Base-by-base conservation (phyloP, 2,797 vertebrate species). In the Anas bernieri region DNA sequence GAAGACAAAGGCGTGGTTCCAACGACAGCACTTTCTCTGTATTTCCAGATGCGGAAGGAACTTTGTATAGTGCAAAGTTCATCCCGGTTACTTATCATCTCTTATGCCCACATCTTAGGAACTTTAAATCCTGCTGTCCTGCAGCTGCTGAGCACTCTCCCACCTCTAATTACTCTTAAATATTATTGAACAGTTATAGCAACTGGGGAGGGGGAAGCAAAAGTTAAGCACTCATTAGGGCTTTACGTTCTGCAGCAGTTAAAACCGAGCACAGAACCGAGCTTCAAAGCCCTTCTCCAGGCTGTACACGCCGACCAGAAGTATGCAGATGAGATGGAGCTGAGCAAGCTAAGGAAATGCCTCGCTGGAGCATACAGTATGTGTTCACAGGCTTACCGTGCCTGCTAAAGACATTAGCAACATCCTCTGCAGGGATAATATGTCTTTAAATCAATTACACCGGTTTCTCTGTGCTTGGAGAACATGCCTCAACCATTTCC, bases 361-460 rank as follows among this genome's bases (percentile, higher is more conserved):
- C 73, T 91, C 80, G 78, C 82, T 84, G 73, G 82, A 91, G 86
- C 55, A 43, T 75, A 75, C 89, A 80, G 67, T 83, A 46, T 14
- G 79, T 9, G 43, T 87, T 91, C 88, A 82, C 43, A 90, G 73
- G 48, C 81, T 88, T 76, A 80, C 30, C 0, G 3, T 0, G 50
- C 64, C 96, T 96, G 96, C 88, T 94, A 91, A 95, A 96, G 92
- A 78, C 85, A 95, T 96, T 70, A 96, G 58, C 17, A 0, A 96
- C 73, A 91, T 88, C 82, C 92, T 95, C 90, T 79, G 84, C 20
- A 50, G 46, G 79, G 93, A 76, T 88, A 96, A 30, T n/a, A 69
- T 41, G 74, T 78, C 94, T 91, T 94, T 41, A 93, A 96, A 94
- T 94, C 93, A 94, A 93, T 93, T 95, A 95, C 46, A 66, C 2